Conservation (phyloP, 2,888 invertebrate species). For the Apantesis nais region DNA sequence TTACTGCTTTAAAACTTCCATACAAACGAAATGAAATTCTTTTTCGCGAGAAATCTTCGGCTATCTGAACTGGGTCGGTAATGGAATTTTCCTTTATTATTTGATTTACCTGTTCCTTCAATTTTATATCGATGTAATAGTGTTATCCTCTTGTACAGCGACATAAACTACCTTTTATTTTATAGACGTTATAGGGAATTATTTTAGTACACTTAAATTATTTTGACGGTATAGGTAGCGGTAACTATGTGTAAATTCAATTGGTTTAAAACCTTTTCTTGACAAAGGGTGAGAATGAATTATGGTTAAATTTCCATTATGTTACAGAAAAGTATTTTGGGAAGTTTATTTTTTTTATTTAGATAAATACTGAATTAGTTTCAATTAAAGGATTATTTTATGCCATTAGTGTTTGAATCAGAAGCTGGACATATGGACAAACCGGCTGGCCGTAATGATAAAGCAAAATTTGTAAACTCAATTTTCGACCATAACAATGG, state of each 20-base stretch:
- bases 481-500: too few relatives aligned
- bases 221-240: background rate
- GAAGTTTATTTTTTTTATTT: too few relatives aligned
- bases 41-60: slow-evolving; percentile 68
- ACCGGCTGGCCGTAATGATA: too few relatives aligned
- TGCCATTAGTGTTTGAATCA: too few relatives aligned
- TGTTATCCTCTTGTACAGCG: slow-evolving; percentile 61
- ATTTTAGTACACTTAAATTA: slow-evolving; percentile 12
- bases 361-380: too few relatives aligned
- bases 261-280: background rate
- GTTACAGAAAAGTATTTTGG: too few relatives aligned
- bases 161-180: slow-evolving; percentile 52
- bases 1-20: slow-evolving; percentile 43
- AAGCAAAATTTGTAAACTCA: too few relatives aligned
- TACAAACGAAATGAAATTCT: slow-evolving; percentile 61
- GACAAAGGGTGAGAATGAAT: too few relatives aligned
- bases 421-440: too few relatives aligned
- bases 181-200: slow-evolving; percentile 26
- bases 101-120: slow-evolving; percentile 78
- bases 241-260: background rate
- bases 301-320: too few relatives aligned
- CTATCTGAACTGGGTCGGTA: slow-evolving; percentile 72
- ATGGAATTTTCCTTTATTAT: slow-evolving; percentile 82
- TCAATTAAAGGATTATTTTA: too few relatives aligned
- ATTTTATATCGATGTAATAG: slow-evolving; percentile 76